Evolutionary conservation across 2,888 invertebrate genomes (phyloP).

Genomic region (Ormyrus thymus): DNA sequence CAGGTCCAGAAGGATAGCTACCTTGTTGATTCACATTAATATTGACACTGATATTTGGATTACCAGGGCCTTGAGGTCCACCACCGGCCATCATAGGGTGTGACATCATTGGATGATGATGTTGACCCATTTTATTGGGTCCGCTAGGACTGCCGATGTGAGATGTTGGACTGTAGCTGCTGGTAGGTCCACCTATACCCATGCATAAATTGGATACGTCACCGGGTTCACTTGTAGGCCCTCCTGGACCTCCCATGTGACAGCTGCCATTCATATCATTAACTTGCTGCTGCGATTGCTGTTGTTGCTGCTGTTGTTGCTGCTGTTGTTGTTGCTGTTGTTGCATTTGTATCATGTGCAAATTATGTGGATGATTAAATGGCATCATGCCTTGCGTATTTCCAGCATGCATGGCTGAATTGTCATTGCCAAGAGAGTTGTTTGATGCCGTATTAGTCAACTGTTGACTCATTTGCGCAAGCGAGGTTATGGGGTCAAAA

Average conservation of each 20-base stretch:
- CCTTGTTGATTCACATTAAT: conserved; percentile 48
- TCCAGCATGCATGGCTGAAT: conserved; percentile 71
- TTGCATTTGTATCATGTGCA: conserved; percentile 73
- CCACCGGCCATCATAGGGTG: conserved; percentile 69
- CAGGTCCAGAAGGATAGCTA: conserved; percentile 74
- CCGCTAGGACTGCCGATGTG: conserved; percentile 72
- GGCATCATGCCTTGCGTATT: conserved; percentile 77
- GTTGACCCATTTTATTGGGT: conserved; percentile 68
- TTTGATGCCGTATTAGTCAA: conserved; percentile 85
- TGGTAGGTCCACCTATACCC: conserved; percentile 70
- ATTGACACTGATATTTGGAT: conserved; percentile 49
- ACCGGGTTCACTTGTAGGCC: conserved; percentile 63
- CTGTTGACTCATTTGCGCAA: conserved; percentile 96
- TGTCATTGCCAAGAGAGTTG: conserved; percentile 78
- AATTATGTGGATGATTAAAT: conserved; percentile 76
- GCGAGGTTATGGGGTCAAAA: conserved; percentile 94
- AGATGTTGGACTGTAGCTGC: conserved; percentile 71
- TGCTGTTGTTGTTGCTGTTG: conserved; percentile 65
- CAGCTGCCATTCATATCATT: conserved; percentile 74
- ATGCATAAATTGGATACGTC: conserved; percentile 73
- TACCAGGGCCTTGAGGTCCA: conserved; percentile 76
- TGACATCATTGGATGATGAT: conserved; percentile 68
- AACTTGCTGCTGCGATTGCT: conserved; percentile 66
- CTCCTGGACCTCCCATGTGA: conserved; percentile 64
- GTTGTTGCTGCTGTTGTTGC: conserved; percentile 62